phyloP scores from a whole-genome alignment of 2,888 invertebrate species.

The Idaea biselata region DNA sequence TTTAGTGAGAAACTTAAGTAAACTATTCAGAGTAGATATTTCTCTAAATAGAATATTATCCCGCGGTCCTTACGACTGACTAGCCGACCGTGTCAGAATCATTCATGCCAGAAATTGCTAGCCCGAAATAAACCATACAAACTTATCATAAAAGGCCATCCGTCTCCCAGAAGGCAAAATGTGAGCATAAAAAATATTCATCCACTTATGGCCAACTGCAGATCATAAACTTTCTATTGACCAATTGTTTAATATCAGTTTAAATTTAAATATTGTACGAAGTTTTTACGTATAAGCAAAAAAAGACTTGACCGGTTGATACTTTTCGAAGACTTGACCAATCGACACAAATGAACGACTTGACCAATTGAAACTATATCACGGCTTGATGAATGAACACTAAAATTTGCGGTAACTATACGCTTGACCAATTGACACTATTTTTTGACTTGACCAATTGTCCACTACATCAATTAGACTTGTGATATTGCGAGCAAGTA shows the following conservation, averaged over 20 bases:
- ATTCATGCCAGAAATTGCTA: not conserved
- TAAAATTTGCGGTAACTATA: no score
- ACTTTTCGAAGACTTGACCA: no score
- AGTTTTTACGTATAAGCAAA: no score
- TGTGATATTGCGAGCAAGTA: no score
- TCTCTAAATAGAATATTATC: slow-evolving; percentile 12
- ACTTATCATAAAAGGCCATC: not conserved
- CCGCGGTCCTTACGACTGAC: slow-evolving; percentile 18
- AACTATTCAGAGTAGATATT: slow-evolving; percentile 5
- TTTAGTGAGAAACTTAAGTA: not conserved
- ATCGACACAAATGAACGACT: no score
- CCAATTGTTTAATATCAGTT: not conserved
- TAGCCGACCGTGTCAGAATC: slow-evolving; percentile 1
- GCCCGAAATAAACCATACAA: slow-evolving; percentile 1
- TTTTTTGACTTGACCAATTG: no score
- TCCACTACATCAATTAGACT: no score
- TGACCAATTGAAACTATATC: no score
- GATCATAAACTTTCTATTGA: not conserved
- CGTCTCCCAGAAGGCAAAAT: not conserved
- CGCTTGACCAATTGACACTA: no score
- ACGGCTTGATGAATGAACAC: no score
- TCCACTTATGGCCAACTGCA: not conserved
- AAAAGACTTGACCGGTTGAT: no score
- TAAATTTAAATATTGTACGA: no score
- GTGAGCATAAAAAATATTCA: not conserved